Conservation (phyloP, 2,113 vertebrate genomes). For the Rhinoderma darwinii region DNA sequence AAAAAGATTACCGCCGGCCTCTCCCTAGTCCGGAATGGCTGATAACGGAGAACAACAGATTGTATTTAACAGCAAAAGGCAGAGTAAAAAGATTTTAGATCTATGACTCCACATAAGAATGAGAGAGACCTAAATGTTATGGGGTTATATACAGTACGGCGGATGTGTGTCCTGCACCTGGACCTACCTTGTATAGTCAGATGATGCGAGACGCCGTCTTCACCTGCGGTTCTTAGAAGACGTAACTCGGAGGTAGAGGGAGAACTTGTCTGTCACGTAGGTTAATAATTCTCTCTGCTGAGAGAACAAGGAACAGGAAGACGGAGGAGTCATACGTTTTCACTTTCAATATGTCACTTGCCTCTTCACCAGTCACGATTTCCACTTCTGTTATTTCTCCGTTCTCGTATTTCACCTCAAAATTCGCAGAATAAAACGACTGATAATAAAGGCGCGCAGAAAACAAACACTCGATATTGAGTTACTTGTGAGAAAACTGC, state of each 20-base stretch:
- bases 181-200: not conserved
- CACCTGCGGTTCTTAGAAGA: not conserved
- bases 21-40: too few species aligned
- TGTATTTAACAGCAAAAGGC: too few species aligned
- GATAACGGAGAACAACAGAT: too few species aligned
- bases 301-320: constrained; percentile 28
- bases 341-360: constrained; percentile 47
- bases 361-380: not conserved
- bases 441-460: not conserved
- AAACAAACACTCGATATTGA: not conserved
- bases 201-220: not conserved
- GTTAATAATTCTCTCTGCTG: not conserved
- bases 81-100: too few species aligned
- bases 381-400: not conserved
- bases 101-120: too few species aligned
- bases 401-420: not conserved
- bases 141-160: too few species aligned
- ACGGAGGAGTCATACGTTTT: not conserved
- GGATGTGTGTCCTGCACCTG: not conserved
- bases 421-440: not conserved
- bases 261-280: not conserved
- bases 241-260: not conserved
- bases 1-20: too few species aligned
- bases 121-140: too few species aligned
- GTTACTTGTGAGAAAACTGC: not conserved